Evolutionary conservation across 2,888 invertebrate genomes (phyloP), one percentile per base, ranked within the genome.

Genomic region (Plagiodera versicolora): DNA sequence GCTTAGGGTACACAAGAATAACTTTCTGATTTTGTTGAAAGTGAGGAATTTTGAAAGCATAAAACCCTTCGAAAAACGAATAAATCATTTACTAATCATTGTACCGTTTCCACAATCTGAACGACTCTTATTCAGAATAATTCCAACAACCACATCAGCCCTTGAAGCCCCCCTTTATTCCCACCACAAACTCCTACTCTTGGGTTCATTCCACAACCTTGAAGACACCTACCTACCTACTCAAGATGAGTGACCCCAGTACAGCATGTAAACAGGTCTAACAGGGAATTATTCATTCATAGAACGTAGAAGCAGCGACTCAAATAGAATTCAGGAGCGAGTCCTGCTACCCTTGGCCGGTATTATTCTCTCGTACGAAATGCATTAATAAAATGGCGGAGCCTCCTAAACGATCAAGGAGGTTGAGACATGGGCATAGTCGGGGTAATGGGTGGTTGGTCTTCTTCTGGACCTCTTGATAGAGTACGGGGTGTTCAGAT

Each of bases 381-480:
- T 57, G 51, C 60, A 56, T 58, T 50, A 60, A 60, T 62, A 58
- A 68, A 65, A 65, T 58, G 63, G 65, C 67, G 58, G 65, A 67
- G 67, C 68, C 62, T 53, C 54, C 11, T 2, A 11, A 32, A 10
- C 11, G 32, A 32, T 32, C 4, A 9, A 32, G 32, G 6, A 32
- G 32, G 32, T 11, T 2, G 11, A 32, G 32, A 32, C 32, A 10
- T 9, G 32, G 32, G 32, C 10, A 11, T 45, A 53, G 64, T 64
- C 57, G 58, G 65, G 63, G 64, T 58, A 62, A 63, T 65, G 67
- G 66, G 63, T 9, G 5, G 28, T 28, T 4, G 4, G 28, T 9
- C 5, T 28, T 63, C n/a, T n/a, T n/a, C n/a, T n/a, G n/a, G n/a
- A n/a, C n/a, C n/a, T n/a, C n/a, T n/a, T n/a, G n/a, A n/a, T n/a